phyloP scores from a whole-genome alignment of 1,140 invertebrate genomes.

The Drosophila leontia region DNA sequence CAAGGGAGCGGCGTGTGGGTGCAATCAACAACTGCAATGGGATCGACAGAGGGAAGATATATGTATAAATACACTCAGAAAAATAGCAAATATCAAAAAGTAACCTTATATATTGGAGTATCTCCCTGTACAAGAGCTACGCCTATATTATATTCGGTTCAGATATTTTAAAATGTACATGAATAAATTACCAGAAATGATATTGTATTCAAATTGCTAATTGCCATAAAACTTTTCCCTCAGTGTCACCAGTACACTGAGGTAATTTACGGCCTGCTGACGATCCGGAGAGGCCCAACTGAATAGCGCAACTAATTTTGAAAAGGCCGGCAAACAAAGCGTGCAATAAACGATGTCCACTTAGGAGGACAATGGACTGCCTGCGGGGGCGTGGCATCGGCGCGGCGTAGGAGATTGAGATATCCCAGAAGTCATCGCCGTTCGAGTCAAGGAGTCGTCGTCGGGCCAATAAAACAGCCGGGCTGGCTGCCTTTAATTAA shows the following conservation, averaged over 20 bases:
- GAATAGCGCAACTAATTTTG: conserved; percentile 83
- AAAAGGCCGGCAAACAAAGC: conserved; percentile 74
- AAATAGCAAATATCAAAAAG: no score
- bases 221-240: neutral
- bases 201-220: neutral
- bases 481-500: conserved; percentile 70
- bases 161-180: neutral
- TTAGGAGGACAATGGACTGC: conserved; percentile 64
- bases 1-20: conserved; percentile 75
- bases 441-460: conserved; percentile 11
- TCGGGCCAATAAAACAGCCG: conserved; percentile 63
- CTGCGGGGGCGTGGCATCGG: conserved; percentile 52
- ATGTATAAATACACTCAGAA: neutral
- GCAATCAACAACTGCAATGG: conserved; percentile 68
- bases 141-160: neutral
- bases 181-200: neutral
- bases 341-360: conserved; percentile 82
- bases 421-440: conserved; percentile 35
- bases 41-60: neutral
- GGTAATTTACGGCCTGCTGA: conserved; percentile 69
- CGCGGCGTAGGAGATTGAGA: conserved; percentile 24
- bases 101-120: no score
- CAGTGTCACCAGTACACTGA: neutral
- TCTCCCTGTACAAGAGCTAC: neutral
- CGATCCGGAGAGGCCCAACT: conserved; percentile 35